phyloP scores from a whole-genome alignment of 2,797 vertebrate species.

The Catharus ustulatus region DNA sequence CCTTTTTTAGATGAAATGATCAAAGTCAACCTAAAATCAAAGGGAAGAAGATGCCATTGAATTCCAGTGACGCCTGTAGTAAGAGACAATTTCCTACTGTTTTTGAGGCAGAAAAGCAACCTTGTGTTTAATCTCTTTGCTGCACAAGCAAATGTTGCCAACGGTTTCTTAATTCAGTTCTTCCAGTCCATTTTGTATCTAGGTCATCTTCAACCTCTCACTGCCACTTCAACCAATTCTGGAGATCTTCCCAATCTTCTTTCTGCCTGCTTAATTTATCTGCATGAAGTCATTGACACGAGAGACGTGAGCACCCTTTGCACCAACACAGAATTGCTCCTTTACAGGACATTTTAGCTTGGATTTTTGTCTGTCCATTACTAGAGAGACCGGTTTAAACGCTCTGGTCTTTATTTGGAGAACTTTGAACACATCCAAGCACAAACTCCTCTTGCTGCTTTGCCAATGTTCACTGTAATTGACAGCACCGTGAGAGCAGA shows the following conservation, averaged over 20 bases:
- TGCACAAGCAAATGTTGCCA: not conserved
- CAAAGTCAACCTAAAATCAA: constrained; percentile 13
- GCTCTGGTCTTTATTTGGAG: not conserved
- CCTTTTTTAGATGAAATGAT: not conserved
- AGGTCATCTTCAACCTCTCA: not conserved
- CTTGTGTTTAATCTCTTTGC: not conserved
- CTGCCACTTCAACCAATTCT: not conserved
- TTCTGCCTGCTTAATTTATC: not conserved
- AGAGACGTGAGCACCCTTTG: not conserved
- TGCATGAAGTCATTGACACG: not conserved
- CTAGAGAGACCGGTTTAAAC: not conserved
- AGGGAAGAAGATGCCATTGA: not conserved
- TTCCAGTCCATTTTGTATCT: not conserved
- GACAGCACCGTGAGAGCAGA: not conserved
- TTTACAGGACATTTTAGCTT: not conserved
- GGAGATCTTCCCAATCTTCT: not conserved
- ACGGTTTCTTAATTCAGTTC: not conserved
- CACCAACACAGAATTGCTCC: not conserved
- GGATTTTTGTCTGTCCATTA: not conserved
- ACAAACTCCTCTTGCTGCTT: not conserved
- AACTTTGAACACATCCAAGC: not conserved
- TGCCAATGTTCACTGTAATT: not conserved
- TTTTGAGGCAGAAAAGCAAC: constrained; percentile 4
- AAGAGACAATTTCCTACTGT: not conserved
- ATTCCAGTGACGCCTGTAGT: not conserved